Evolutionary conservation across 2,113 vertebrate species (phyloP), one percentile per base, ranked within the genome.

Genomic region (Neodon shergylaensis): DNA sequence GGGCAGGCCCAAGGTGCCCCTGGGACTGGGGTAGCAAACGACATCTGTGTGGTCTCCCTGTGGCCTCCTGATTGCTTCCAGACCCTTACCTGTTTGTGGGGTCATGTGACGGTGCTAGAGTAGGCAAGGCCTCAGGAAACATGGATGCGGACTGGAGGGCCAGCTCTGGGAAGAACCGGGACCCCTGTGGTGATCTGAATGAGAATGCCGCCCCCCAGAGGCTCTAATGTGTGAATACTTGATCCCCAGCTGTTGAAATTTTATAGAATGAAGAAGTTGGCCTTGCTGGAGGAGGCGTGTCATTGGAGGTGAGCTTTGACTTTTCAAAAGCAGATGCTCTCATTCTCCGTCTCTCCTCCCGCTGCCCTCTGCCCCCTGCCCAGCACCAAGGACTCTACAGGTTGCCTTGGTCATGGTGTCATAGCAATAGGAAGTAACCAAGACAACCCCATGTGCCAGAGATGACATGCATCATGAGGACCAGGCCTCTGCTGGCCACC

Each of bases 371-470:
- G n/a, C 58, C 58, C 19, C 58, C 19, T 14, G 22, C n/a, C 24
- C 58, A 14, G 58, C 58, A 58, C 42, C n/a, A 31, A 28, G 54
- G 81, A 31, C 14, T 10, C 58, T 16, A 42, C 21, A 39, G n/a
- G n/a, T 8, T 16, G 36, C 22, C 79, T 63, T 83, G 54, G 13
- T 42, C 22, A 26, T 39, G n/a, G 54, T 63, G n/a, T 83, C n/a
- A 63, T 24, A 42, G 54, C 22, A 24, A 42, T 17, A 39, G 81
- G 61, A 42, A 39, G 13, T 28, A 63, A 31, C 58, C 81, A 19
- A 31, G 79, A 61, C n/a, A 61, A 31, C 26, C 4, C 26, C 1
- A 1, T 42, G 9, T 3, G 7, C 24, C 44, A 8, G 0, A 3
- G n/a, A 42, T 61, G 47, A 8, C 68, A 24, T 68, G 12, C 6